Base-by-base conservation (phyloP, 2,888 invertebrate species). In the Apamea monoglypha region DNA sequence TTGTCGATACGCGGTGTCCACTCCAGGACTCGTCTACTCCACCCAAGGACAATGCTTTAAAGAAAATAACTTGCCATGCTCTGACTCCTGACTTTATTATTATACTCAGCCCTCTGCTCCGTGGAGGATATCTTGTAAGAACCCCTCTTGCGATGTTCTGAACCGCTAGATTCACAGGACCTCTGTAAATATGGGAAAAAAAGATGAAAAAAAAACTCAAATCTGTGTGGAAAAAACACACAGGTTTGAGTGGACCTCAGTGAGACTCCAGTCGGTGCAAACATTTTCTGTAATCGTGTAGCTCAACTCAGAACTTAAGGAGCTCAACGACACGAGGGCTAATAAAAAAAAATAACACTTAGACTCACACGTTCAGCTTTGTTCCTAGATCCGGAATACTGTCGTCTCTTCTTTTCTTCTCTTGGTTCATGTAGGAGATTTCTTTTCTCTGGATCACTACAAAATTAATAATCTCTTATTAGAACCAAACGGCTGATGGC, bases 391-490 rank as follows among this genome's bases (percentile, higher is more conserved):
- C 77, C 88, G 0, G 90, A 90, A 68, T 93, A 92, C 4, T 90
- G 88, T 64, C 92, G 92, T 78, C 89, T 92, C 83, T 92, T 94
- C 82, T 89, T 93, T 3, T 92, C 92, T 56, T 90, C 92, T 36
- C 88, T 89, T 47, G 92, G 93, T 12, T 91, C 91, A 59, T 90
- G 92, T 1, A 96, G 87, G 7, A 95, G 88, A 74, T 92, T 95
- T 0, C 92, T 89, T 70, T 95, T 95, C 82, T 96, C 96, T 3
- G 95, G 93, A 81, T 96, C 94, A 64, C 96, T 96, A 89, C 0
- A 90, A 91, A 74, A 63, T 72, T 2, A 63, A 50, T 25, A 25
- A 32, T 40, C 4, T 7, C n/a, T n/a, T n/a, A n/a, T n/a, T n/a
- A n/a, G n/a, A n/a, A n/a, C n/a, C n/a, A n/a, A n/a, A n/a, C n/a